A percentile compares a stretch with the other conserved stretches of the same genome.
Conservation (phyloP, 2,797 vertebrate genomes). For the Pterois miles region DNA sequence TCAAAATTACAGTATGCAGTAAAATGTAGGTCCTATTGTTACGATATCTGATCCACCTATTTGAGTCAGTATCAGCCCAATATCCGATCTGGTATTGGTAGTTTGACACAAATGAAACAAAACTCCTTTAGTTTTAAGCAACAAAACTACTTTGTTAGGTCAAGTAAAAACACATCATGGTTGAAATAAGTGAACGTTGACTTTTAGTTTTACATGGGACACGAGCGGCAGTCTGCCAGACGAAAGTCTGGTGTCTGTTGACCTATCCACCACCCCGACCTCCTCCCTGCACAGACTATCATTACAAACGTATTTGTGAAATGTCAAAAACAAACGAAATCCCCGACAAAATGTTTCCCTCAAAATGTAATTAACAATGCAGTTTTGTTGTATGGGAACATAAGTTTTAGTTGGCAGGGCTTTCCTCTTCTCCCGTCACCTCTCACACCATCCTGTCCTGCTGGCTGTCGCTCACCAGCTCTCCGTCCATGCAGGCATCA, state of each 20-base stretch:
- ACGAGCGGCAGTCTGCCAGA: too few species aligned
- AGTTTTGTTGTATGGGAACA: not conserved
- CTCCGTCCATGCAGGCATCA: constrained; percentile 8
- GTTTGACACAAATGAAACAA: too few species aligned
- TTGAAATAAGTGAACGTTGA: not conserved
- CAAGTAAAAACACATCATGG: not conserved
- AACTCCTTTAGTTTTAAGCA: too few species aligned
- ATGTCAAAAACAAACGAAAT: not conserved
- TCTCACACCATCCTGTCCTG: not conserved
- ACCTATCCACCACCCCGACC: not conserved
- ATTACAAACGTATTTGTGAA: not conserved
- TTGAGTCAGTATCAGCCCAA: too few species aligned
- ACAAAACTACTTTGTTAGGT: not conserved
- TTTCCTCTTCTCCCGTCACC: not conserved
- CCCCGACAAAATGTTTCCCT: not conserved
- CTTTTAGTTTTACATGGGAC: not conserved
- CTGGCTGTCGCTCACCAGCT: constrained; percentile 8
- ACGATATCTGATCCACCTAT: too few species aligned
- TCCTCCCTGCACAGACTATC: not conserved
- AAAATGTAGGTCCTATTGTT: too few species aligned
- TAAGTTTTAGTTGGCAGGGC: too few species aligned
- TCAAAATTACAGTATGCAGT: too few species aligned
- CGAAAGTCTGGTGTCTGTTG: not conserved
- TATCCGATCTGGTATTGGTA: too few species aligned
- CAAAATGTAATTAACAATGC: not conserved